These are phyloP conservation scores for Stegodyphus dumicola DNA, from an alignment of 1,140 invertebrate genomes.

Conservation along the genomic window DNA sequence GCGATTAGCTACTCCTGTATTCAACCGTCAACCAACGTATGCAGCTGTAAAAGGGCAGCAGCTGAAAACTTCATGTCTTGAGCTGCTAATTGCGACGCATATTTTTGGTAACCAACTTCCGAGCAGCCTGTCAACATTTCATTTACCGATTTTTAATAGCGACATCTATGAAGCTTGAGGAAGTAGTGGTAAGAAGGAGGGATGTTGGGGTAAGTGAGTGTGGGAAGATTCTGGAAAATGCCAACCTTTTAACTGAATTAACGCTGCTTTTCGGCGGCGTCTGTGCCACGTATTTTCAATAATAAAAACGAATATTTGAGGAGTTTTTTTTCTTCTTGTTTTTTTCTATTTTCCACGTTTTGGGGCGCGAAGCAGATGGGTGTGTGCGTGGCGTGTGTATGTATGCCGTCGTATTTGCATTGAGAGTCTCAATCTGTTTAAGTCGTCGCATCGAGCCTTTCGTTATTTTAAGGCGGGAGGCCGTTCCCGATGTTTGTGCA, in stretches of 20 bases:
- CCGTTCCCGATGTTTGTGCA: slow-evolving; percentile 40
- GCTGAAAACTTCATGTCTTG: too few species aligned
- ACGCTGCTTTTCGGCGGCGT: slow-evolving; percentile 13
- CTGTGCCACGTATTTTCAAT: slow-evolving; percentile 33
- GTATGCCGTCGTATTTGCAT: slow-evolving; percentile 39
- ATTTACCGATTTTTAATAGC: slow-evolving; percentile 57
- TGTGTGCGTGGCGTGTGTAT: background rate
- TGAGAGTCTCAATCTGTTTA: slow-evolving; percentile 57
- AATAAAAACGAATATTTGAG: slow-evolving; percentile 60
- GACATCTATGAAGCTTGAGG: background rate
- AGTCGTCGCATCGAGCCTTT: slow-evolving; percentile 44
- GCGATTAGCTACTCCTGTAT: too few species aligned
- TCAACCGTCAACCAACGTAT: too few species aligned
- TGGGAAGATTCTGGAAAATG: slow-evolving; percentile 15
- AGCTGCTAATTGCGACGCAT: slow-evolving; percentile 24
- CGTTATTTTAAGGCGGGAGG: slow-evolving; percentile 43
- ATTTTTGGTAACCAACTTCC: slow-evolving; percentile 35
- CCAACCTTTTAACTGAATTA: slow-evolving; percentile 59
- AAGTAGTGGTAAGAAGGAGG: background rate
- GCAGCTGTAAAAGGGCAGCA: too few species aligned
- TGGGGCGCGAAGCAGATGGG: background rate
- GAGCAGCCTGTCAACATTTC: slow-evolving; percentile 48
- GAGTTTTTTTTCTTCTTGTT: slow-evolving; percentile 31
- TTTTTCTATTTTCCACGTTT: slow-evolving; percentile 19
- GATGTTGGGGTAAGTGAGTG: background rate